These are phyloP conservation scores for Peromyscus californicus DNA, from an alignment of 2,113 vertebrate species.

Conservation along the genomic window DNA sequence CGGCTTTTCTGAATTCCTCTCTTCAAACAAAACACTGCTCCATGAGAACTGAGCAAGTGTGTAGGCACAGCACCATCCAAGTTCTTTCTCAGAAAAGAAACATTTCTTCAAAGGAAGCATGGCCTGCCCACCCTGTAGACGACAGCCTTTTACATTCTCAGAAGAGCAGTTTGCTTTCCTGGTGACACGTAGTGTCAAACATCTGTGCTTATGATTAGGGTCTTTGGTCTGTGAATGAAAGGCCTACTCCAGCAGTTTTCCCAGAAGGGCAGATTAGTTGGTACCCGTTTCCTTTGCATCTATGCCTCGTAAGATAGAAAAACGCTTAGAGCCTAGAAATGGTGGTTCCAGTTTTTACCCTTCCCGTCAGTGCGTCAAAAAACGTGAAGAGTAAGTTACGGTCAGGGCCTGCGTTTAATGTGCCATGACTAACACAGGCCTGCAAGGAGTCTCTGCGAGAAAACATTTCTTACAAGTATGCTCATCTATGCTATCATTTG, in stretches of 20 bases:
- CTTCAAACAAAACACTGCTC: conserved; percentile 22
- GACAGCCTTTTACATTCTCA: conserved; percentile 71
- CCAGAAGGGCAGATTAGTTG: conserved; percentile 48
- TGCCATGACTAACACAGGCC: conserved; percentile 10
- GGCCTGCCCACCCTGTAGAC: conserved; percentile 56
- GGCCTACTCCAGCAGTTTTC: conserved; percentile 52
- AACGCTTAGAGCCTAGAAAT: conserved; percentile 51
- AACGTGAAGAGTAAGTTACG: conserved; percentile 55
- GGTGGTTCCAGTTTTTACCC: conserved; percentile 36
- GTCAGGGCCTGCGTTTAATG: conserved; percentile 35
- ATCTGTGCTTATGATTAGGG: conserved; percentile 63
- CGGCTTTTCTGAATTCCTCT: not conserved
- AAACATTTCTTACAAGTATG: not conserved
- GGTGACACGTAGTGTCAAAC: conserved; percentile 45
- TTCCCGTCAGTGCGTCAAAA: conserved; percentile 70
- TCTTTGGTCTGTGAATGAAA: conserved; percentile 72
- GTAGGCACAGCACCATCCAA: conserved; percentile 25
- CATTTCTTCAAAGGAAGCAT: conserved; percentile 76
- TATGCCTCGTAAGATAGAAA: conserved; percentile 11
- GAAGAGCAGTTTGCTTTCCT: conserved; percentile 73
- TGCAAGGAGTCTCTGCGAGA: not conserved
- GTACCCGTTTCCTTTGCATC: conserved; percentile 4
- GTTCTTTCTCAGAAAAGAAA: conserved; percentile 80
- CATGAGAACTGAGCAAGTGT: conserved; percentile 44
- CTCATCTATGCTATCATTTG: conserved; percentile 36